phyloP scores from a whole-genome alignment of 2,113 vertebrate genomes.

The Paradoxurus hermaphroditus region DNA sequence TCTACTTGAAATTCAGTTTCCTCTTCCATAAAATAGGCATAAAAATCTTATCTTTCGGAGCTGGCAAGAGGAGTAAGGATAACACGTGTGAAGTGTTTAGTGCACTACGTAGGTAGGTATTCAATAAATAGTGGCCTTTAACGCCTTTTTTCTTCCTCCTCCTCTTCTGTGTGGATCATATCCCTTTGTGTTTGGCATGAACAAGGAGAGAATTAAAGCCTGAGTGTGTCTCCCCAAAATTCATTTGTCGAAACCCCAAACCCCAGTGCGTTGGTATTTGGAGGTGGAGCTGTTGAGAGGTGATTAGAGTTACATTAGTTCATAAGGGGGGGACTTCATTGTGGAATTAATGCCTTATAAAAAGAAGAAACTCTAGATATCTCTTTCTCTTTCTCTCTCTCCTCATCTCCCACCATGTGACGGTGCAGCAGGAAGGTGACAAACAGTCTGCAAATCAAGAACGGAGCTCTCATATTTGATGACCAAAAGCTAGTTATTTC shows the following conservation, averaged over 20 bases:
- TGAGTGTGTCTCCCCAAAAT: background rate
- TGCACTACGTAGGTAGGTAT: background rate
- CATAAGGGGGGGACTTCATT: background rate
- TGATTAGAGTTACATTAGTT: background rate
- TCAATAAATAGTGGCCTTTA: background rate
- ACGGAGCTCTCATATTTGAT: background rate
- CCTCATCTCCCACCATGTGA: background rate
- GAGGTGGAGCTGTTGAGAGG: background rate
- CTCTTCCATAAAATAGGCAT: background rate
- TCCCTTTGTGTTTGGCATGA: background rate
- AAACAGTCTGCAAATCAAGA: background rate
- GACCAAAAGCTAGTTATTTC: background rate
- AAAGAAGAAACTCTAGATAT: background rate
- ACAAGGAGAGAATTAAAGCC: background rate
- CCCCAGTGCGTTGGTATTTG: background rate
- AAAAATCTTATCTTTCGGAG: background rate
- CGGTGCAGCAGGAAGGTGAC: background rate
- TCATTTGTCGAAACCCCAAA: background rate
- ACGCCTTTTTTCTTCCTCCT: background rate
- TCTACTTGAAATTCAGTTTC: background rate
- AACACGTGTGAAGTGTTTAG: background rate
- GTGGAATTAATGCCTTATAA: background rate
- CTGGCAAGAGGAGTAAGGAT: background rate
- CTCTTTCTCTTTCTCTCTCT: background rate
- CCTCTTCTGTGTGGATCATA: background rate